Evolutionary conservation across 2,888 invertebrate genomes (phyloP), one percentile per base, ranked within the genome.

Genomic region (Athripsodes cinereus): DNA sequence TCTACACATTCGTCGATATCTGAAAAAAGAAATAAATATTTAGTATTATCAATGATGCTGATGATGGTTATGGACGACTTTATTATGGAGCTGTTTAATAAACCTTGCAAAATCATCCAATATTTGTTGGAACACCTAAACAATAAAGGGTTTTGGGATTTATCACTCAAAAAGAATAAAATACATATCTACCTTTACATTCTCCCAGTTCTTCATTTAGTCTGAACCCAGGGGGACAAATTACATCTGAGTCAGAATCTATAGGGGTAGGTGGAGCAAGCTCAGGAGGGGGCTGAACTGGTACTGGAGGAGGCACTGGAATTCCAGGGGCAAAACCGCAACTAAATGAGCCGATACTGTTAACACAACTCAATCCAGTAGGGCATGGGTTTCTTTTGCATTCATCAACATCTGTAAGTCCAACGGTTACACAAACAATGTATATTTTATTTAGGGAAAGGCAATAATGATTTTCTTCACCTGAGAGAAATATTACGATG

Each of bases 1-100:
- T 82, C 81, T 0, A 78, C 73, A 64, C 90, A 90, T 66, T 90
- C 90, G 66, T 90, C 86, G 58, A 89, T 85, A 69, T 90, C 90
- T 88, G 65, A 2, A 58, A 58, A 31, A 16, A 11, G 2, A 31
- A 55, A 10, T 53, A 16, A 31, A 31, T 31, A 31, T 31, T 31
- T 6, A 31, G 6, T 11, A 31, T 8, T 8, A 31, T 31, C 31
- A n/a, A n/a, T n/a, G n/a, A n/a, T n/a, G n/a, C n/a, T n/a, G n/a
- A n/a, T n/a, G n/a, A n/a, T n/a, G n/a, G n/a, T n/a, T n/a, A n/a
- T n/a, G n/a, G n/a, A n/a, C n/a, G n/a, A n/a, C n/a, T n/a, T n/a
- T n/a, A n/a, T n/a, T n/a, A n/a, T n/a, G n/a, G n/a, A n/a, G n/a
- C n/a, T n/a, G n/a, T n/a, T n/a, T n/a, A n/a, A n/a, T n/a, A n/a